phyloP scores from a whole-genome alignment of 1,140 invertebrate genomes.

The Psix sp. region DNA sequence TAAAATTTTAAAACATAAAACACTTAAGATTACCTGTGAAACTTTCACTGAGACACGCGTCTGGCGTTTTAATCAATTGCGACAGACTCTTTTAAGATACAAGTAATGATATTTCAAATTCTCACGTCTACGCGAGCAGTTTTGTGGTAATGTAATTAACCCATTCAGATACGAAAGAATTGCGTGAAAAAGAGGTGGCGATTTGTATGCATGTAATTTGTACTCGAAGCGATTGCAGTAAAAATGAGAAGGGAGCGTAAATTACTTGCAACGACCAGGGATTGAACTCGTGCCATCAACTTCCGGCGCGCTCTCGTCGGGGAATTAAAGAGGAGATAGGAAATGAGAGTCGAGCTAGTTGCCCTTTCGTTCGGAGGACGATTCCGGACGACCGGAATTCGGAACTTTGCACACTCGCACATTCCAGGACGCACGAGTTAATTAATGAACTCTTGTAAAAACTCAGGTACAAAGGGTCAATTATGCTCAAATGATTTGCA shows the following conservation, averaged over 20 bases:
- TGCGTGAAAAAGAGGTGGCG: conserved; percentile 6
- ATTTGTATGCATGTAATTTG: conserved; percentile 34
- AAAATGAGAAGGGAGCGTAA: conserved; percentile 43
- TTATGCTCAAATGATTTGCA: too few relatives aligned
- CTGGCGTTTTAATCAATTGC: too few relatives aligned
- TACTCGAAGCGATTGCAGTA: conserved; percentile 24
- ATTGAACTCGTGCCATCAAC: conserved; percentile 50
- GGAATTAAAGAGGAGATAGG: conserved; percentile 50
- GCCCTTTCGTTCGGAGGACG: conserved; percentile 21
- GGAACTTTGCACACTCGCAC: conserved; percentile 10
- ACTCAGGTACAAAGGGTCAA: too few relatives aligned
- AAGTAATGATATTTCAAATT: too few relatives aligned
- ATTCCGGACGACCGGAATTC: conserved; percentile 18
- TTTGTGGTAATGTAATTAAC: conserved; percentile 1
- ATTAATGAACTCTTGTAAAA: too few relatives aligned
- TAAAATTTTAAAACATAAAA: too few relatives aligned
- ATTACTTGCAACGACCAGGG: conserved; percentile 40
- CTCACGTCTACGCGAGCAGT: too few relatives aligned
- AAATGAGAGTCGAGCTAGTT: conserved; percentile 48
- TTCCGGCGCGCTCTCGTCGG: conserved; percentile 27
- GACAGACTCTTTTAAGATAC: too few relatives aligned
- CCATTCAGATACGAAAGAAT: conserved; percentile 4
- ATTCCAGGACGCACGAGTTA: too few relatives aligned
- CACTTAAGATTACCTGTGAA: too few relatives aligned
- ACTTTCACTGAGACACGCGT: too few relatives aligned